Evolutionary conservation across 2,888 invertebrate species (phyloP).

Genomic region (Proisotoma minuta): DNA sequence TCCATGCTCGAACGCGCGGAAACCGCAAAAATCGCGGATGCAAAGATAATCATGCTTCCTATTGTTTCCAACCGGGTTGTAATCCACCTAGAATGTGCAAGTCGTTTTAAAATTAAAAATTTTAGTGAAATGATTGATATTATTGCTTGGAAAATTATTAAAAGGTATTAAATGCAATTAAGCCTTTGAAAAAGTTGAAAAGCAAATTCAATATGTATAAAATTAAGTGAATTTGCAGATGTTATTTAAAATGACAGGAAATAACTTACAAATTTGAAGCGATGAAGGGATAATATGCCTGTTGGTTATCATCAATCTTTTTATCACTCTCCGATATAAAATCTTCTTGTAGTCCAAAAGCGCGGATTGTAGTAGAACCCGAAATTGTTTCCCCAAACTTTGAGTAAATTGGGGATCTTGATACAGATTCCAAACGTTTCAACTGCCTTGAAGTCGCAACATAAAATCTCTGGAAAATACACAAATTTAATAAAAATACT

Average conservation of each 20-base stretch:
- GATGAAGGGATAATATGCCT: constrained; percentile 47
- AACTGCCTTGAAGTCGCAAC: constrained; percentile 65
- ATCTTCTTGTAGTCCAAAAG: constrained; percentile 53
- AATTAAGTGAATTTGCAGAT: not conserved
- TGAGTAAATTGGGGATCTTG: constrained; percentile 57
- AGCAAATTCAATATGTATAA: no score
- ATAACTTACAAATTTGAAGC: constrained; percentile 16
- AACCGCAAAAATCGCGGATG: constrained; percentile 58
- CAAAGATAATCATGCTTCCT: constrained; percentile 57
- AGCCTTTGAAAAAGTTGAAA: no score
- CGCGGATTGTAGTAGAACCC: constrained; percentile 54
- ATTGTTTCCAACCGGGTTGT: constrained; percentile 58
- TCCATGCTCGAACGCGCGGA: constrained; percentile 50
- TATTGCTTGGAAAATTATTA: no score
- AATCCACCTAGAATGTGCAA: constrained; percentile 55
- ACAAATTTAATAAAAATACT: not conserved
- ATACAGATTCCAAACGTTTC: constrained; percentile 56
- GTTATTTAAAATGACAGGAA: no score
- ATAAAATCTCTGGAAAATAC: constrained; percentile 70
- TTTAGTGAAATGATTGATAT: no score
- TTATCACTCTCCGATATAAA: constrained; percentile 56
- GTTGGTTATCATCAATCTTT: constrained; percentile 57
- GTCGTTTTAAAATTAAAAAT: no score
- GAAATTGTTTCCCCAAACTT: constrained; percentile 67
- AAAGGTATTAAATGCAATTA: no score